Evolutionary conservation across 2,797 vertebrate species (phyloP).

Genomic region (Pantherophis vulpinus): DNA sequence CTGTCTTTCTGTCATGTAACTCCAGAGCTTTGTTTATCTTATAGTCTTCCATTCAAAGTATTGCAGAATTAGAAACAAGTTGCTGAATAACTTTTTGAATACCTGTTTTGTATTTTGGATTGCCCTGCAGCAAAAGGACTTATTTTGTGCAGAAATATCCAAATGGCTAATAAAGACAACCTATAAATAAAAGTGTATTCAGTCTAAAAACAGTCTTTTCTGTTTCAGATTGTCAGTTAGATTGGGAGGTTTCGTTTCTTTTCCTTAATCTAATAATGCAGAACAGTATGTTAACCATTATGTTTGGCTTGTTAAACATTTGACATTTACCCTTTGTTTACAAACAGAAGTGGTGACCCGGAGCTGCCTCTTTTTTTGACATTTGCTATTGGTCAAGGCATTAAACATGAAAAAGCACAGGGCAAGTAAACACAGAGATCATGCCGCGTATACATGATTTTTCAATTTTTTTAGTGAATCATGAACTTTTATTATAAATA

Average conservation of each 20-base stretch:
- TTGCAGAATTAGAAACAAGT: background rate
- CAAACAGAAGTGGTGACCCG: constrained; percentile 66
- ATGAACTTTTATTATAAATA: background rate
- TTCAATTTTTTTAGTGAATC: constrained; percentile 12
- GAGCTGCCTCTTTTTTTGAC: constrained; percentile 51
- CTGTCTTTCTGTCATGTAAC: background rate
- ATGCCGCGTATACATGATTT: background rate
- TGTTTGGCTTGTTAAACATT: constrained; percentile 65
- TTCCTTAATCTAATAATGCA: constrained; percentile 23
- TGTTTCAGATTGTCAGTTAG: background rate
- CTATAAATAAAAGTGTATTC: background rate
- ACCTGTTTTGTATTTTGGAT: background rate
- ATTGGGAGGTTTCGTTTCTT: background rate
- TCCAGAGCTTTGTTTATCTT: background rate
- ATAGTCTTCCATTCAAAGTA: background rate
- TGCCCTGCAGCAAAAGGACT: background rate
- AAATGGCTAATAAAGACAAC: background rate
- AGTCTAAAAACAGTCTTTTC: constrained; percentile 12
- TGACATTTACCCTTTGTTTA: constrained; percentile 63
- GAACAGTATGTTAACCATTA: constrained; percentile 53
- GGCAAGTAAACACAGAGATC: constrained; percentile 21
- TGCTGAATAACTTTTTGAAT: background rate
- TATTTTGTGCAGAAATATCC: background rate
- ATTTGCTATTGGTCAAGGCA: constrained; percentile 34
- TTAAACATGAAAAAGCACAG: constrained; percentile 47